Base-by-base conservation (phyloP, 2,888 invertebrate genomes). In the Orthonevra nobilis region DNA sequence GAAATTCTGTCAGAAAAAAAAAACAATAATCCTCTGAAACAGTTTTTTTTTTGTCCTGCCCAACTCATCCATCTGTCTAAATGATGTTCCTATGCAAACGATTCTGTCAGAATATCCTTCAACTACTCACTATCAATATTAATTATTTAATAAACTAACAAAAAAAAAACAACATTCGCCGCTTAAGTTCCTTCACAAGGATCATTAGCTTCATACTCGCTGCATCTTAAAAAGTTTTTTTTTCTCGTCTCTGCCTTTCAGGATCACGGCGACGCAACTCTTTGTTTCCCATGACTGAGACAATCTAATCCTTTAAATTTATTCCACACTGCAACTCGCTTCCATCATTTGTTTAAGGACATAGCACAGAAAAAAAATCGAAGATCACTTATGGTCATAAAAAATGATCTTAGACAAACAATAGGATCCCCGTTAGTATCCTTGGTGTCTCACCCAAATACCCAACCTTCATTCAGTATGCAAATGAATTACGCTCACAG, bases 241-340 rank as follows among this genome's bases (percentile, higher is more conserved):
- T 48, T 26, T 38, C 3, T 20, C 3, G 23, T 28, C n/a, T 48
- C 28, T 36, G 6, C 15, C 38, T 46, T 28, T 23, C n/a, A n/a
- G 14, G n/a, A n/a, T n/a, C 30, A 23, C 40, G 23, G 50, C 52
- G 54, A 36, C 75, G 48, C 19, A 38, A 14, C 6, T 58, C 66
- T 73, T 79, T 79, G 79, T 79, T 79, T 79, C 79, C 79, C 79
- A 79, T 73, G 79, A 66, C 81, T 58, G 58, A 74, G 56, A 75
- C 77, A 72, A 72, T 77, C 61, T 74, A 81, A 81, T 73, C 81
- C 72, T 81, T 81, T 61, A 74, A 70, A 70, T 82, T 83, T 82
- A 81, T 84, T 81, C 81, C 58, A 66, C 56, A 52, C 69, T 79
- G 70, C 73, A 75, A 81, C 82, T 82, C 82, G 66, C 72, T 81